Evolutionary conservation across 1,140 invertebrate species (phyloP).

Genomic region (Globodera ellingtonae): DNA sequence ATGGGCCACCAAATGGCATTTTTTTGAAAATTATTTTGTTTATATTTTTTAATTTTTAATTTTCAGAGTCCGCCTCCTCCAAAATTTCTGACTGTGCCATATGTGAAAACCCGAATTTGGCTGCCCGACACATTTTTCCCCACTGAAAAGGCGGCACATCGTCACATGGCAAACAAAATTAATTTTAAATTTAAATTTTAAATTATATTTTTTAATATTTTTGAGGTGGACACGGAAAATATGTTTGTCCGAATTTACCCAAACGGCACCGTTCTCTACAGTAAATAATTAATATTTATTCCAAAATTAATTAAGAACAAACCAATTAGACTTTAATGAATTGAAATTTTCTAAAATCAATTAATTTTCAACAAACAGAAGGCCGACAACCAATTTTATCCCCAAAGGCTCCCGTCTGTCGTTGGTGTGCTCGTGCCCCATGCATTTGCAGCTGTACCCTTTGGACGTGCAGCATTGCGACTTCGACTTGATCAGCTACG

Average conservation of each 20-base stretch:
- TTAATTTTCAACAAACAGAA: no score
- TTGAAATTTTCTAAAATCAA: no score
- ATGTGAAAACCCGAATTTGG: slow-evolving; percentile 83
- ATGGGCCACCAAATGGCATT: slow-evolving; percentile 67
- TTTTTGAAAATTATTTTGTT: background rate
- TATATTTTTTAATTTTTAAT: background rate
- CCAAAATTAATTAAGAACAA: no score
- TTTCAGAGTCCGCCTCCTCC: slow-evolving; percentile 27
- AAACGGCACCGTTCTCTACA: slow-evolving; percentile 46
- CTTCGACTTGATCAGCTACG: slow-evolving; percentile 56
- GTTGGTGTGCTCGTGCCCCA: slow-evolving; percentile 46
- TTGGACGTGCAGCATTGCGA: slow-evolving; percentile 53
- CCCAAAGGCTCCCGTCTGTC: slow-evolving; percentile 39
- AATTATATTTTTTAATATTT: background rate
- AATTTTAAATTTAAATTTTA: background rate
- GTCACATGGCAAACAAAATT: slow-evolving; percentile 36
- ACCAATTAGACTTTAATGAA: no score
- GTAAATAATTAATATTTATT: slow-evolving; percentile 14
- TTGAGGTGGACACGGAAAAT: slow-evolving; percentile 50
- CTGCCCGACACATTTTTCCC: slow-evolving; percentile 95
- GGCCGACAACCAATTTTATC: background rate
- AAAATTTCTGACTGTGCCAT: slow-evolving; percentile 78
- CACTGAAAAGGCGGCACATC: slow-evolving; percentile 50
- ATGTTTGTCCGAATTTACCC: slow-evolving; percentile 51
- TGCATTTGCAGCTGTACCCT: slow-evolving; percentile 48